Evolutionary conservation across 2,888 invertebrate genomes (phyloP).

Genomic region (Andricus quercusramuli): DNA sequence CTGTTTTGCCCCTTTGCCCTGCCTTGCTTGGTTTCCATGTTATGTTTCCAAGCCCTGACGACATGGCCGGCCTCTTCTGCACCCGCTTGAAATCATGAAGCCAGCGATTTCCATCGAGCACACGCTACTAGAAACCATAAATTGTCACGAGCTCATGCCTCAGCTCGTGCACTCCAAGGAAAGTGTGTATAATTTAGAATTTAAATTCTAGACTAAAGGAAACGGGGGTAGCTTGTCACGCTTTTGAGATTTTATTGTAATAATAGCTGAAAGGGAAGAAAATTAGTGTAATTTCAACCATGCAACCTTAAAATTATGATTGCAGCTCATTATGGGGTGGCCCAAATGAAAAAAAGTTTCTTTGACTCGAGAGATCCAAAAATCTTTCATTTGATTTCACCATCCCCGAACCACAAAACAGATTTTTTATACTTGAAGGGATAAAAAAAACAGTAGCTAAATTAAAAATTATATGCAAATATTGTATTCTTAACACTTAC

Average conservation of each 20-base stretch:
- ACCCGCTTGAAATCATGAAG: conserved; percentile 26
- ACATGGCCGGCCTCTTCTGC: background rate
- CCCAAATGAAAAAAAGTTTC: too few relatives aligned
- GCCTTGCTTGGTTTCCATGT: conserved; percentile 1
- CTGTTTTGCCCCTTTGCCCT: conserved; percentile 19
- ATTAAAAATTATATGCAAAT: too few relatives aligned
- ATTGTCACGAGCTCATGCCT: conserved; percentile 11
- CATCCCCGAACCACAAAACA: too few relatives aligned
- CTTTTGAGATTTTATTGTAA: background rate
- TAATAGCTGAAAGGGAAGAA: background rate
- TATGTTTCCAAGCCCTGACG: background rate
- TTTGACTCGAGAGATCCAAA: too few relatives aligned
- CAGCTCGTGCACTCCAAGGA: background rate
- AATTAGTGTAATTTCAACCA: background rate
- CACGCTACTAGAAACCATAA: conserved; percentile 28
- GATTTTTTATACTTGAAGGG: too few relatives aligned
- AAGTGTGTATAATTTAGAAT: background rate
- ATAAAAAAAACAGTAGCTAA: too few relatives aligned
- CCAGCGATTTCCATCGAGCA: conserved; percentile 18
- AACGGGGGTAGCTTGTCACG: background rate
- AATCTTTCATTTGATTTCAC: too few relatives aligned
- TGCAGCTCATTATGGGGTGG: too few relatives aligned
- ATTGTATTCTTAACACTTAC: too few relatives aligned
- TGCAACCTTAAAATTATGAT: too few relatives aligned
- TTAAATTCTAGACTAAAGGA: background rate